Percentiles rank a stretch among this genome's conserved stretches.
Conservation (phyloP, 64 coral and sea anemone species). For the Trachythela sp. region DNA sequence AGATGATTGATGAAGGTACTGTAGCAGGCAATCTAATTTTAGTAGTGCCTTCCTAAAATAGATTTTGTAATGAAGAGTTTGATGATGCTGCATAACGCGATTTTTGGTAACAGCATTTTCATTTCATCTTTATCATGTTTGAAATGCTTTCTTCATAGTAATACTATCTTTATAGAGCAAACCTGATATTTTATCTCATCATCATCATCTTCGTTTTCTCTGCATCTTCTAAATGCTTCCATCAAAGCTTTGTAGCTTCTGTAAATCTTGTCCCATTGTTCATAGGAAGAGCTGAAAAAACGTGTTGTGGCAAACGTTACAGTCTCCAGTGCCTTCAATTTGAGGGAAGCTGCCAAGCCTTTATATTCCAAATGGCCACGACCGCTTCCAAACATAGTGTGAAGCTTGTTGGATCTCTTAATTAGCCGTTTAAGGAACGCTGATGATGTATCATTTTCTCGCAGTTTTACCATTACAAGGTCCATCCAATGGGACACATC, state of each 20-base stretch:
- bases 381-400: constrained; percentile 11
- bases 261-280: neutral
- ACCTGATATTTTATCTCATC: constrained; percentile 4
- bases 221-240: neutral
- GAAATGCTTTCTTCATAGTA: no score
- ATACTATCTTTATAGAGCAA: neutral
- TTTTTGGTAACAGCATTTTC: no score
- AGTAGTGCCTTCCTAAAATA: no score
- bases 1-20: neutral
- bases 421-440: neutral
- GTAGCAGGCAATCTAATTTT: neutral
- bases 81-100: no score
- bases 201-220: constrained; percentile 13
- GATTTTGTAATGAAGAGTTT: no score
- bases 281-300: neutral
- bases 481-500: no score
- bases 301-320: neutral
- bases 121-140: no score
- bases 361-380: constrained; percentile 1
- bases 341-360: neutral
- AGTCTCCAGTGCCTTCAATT: constrained; percentile 1
- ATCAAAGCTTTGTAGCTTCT: constrained; percentile 11
- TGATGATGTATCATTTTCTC: neutral
- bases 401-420: neutral
- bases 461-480: constrained; percentile 1